Percentiles rank a stretch among this genome's conserved stretches.
These are phyloP conservation scores for Emys orbicularis DNA, from an alignment of 2,797 vertebrate species.

Conservation along the genomic window DNA sequence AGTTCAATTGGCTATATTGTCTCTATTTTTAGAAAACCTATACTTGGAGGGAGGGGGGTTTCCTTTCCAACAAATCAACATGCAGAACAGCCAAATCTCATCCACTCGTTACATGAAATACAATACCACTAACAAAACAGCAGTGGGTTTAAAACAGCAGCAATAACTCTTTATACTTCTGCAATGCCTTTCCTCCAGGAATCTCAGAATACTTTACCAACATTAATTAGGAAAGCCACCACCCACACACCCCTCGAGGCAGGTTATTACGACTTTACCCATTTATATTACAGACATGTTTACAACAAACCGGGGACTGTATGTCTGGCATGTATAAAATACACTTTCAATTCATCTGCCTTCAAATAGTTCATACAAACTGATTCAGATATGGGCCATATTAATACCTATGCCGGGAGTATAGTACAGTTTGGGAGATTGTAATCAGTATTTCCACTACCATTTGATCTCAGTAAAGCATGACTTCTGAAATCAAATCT, in stretches of 20 bases:
- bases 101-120: neutral
- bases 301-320: neutral
- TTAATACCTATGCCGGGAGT: neutral
- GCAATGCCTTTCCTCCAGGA: neutral
- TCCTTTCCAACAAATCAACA: neutral
- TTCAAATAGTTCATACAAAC: neutral
- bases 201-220: neutral
- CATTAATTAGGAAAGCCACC: conserved; percentile 1
- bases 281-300: conserved; percentile 4
- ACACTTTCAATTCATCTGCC: neutral
- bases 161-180: conserved; percentile 11
- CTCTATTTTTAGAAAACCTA: neutral
- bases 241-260: neutral
- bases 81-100: neutral
- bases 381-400: neutral
- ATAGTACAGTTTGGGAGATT: neutral
- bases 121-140: conserved; percentile 8
- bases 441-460: neutral
- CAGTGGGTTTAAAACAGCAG: conserved; percentile 17
- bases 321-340: neutral
- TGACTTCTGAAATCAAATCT: neutral
- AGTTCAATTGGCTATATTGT: neutral
- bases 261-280: neutral
- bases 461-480: neutral
- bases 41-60: neutral